Evolutionary conservation across 2,888 invertebrate species (phyloP), one percentile per base, ranked within the genome.

Genomic region (Bursaphelenchus okinawaensis): DNA sequence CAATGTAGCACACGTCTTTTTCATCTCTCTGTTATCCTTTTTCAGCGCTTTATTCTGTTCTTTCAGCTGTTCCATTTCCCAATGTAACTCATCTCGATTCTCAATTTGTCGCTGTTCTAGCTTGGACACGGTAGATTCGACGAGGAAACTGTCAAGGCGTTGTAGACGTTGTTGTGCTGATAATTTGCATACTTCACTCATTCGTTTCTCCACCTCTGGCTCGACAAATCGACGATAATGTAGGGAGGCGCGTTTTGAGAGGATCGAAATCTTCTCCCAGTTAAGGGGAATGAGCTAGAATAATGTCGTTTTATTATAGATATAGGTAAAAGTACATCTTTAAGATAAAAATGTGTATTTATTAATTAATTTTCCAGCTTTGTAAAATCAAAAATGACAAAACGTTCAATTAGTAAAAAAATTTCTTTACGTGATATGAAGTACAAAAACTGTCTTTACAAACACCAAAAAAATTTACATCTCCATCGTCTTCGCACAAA

Each of bases 11-110:
- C 77, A 77, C 22, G 71, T 68, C 31, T 73, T 70, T 60, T 77
- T 78, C 65, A 80, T 63, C 63, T 77, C 75, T n/a, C 79, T 72
- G 52, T 77, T 79, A 62, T 78, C 77, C 57, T 72, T 76, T 58
- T 73, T 72, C 52, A 75, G 68, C 61, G 72, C 72, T 27, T 66
- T 55, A 65, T 81, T 81, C 59, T 76, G 75, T 31, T 69, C 68
- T 56, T 79, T 79, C 31, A 80, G 69, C 60, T 81, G 80, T 31
- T 81, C 79, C 52, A 80, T 67, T 64, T 80, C 80, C 77, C 78
- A 80, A 58, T 69, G 71, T 50, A 81, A 52, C 55, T 80, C 80
- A 52, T 78, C 76, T 59, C 74, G 69, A 12, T 71, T 67, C 52
- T 22, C 52, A 20, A 20, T 23, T 19, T 23, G 52, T n/a, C 71